These are phyloP conservation scores for Drosophila diplacantha DNA, from an alignment of 2,888 invertebrate genomes.

Conservation along the genomic window DNA sequence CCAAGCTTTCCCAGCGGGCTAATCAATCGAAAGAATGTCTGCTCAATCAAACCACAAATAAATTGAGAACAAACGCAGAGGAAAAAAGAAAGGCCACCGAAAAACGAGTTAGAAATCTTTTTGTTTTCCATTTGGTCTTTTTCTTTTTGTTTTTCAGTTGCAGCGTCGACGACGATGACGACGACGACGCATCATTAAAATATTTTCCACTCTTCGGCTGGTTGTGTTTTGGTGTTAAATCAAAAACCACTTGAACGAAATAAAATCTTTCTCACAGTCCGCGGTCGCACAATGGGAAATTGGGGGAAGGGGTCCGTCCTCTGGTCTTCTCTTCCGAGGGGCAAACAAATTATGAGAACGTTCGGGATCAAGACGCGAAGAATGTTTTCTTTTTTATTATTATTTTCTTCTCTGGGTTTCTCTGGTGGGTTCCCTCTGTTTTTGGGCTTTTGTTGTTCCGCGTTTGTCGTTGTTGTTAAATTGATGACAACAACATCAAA, in stretches of 20 bases:
- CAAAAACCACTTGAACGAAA: constrained; percentile 72
- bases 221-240: constrained; percentile 61
- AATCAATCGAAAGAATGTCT: constrained; percentile 58
- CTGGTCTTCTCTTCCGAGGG: constrained; percentile 10
- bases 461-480: constrained; percentile 56
- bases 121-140: constrained; percentile 38
- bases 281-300: constrained; percentile 48
- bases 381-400: constrained; percentile 53
- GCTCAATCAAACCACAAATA: constrained; percentile 39
- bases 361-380: constrained; percentile 57
- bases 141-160: constrained; percentile 55
- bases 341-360: constrained; percentile 71
- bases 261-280: constrained; percentile 72
- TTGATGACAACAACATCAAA: constrained; percentile 71
- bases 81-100: constrained; percentile 56
- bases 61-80: constrained; percentile 41
- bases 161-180: constrained; percentile 27
- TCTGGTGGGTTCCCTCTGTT: constrained; percentile 28
- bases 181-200: constrained; percentile 68
- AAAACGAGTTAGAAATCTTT: constrained; percentile 69
- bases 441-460: constrained; percentile 21
- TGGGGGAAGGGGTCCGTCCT: constrained; percentile 17
- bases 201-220: constrained; percentile 63
- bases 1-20: constrained; percentile 37
- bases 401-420: constrained; percentile 37